Evolutionary conservation across 2,797 vertebrate species (phyloP).

Genomic region (Prionace glauca): DNA sequence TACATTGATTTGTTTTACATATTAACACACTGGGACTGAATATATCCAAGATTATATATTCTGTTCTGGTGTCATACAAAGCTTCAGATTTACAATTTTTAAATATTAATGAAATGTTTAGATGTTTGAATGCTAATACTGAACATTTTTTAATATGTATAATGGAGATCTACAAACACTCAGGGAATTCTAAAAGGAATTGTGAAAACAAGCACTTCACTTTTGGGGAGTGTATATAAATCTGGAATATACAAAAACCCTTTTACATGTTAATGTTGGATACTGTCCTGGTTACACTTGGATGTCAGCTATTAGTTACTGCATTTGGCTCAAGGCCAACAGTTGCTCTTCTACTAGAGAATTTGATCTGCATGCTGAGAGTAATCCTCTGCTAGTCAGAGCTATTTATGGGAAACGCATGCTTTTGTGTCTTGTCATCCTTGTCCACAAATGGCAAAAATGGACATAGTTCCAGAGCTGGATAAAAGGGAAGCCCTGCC

Average conservation of each 20-base stretch:
- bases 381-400: slow-evolving; percentile 70
- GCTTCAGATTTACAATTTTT: background rate
- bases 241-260: background rate
- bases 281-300: slow-evolving; percentile 40
- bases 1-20: background rate
- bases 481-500: slow-evolving; percentile 56
- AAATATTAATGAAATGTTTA: background rate
- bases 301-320: slow-evolving; percentile 47
- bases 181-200: background rate
- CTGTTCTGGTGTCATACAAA: background rate
- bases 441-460: slow-evolving; percentile 84
- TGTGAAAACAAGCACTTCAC: background rate
- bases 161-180: background rate
- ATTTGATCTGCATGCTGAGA: slow-evolving; percentile 74
- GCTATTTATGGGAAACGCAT: slow-evolving; percentile 90
- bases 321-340: slow-evolving; percentile 58
- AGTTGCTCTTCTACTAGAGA: slow-evolving; percentile 72
- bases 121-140: background rate
- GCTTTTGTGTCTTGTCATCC: slow-evolving; percentile 86
- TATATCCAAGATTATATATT: background rate
- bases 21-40: background rate
- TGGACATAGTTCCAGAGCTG: slow-evolving; percentile 70
- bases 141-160: background rate
- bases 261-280: background rate
- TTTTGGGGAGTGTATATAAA: background rate